Evolutionary conservation across 2,888 invertebrate species (phyloP), one percentile per base, ranked within the genome.

Genomic region (Diloba caeruleocephala): DNA sequence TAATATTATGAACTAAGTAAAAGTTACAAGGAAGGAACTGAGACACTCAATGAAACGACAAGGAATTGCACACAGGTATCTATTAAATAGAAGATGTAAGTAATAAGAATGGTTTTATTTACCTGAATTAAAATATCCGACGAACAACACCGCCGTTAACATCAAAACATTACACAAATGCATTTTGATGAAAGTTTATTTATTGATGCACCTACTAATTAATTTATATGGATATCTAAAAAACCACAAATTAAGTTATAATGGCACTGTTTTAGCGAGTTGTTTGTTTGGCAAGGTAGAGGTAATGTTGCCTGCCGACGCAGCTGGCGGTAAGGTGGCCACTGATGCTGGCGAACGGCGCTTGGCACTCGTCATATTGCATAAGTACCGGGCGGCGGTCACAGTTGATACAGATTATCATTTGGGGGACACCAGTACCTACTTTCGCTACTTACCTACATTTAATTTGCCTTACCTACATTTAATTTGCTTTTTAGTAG

Each of bases 331-430:
- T 76, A 75, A 77, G 74, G 62, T 68, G 74, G 63, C 75, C 81
- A 88, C 89, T 88, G 87, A 75, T 74, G 81, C 81, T 78, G 83
- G 79, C 74, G 79, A 80, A 65, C 72, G 76, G 81, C 81, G 79
- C 56, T 53, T 63, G 73, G 56, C 76, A 74, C 74, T 72, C 71
- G 76, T 72, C 70, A 62, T 56, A 80, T 92, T 92, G 91, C 91
- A 91, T 92, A 91, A 92, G 85, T 80, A 78, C 78, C 78, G 77
- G n/a, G n/a, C n/a, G n/a, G n/a, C n/a, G n/a, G 74, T 78, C 77
- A 65, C 76, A 81, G 80, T 85, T 90, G 89, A 92, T 91, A 90
- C 89, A 90, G 90, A 92, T 92, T 88, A 90, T 90, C 89, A 89
- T 92, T 92, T 92, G 92, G 89, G 90, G 92, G 92, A 88, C 92